phyloP scores from a whole-genome alignment of 2,888 invertebrate species.

The Lepidocyrtinus sp. region DNA sequence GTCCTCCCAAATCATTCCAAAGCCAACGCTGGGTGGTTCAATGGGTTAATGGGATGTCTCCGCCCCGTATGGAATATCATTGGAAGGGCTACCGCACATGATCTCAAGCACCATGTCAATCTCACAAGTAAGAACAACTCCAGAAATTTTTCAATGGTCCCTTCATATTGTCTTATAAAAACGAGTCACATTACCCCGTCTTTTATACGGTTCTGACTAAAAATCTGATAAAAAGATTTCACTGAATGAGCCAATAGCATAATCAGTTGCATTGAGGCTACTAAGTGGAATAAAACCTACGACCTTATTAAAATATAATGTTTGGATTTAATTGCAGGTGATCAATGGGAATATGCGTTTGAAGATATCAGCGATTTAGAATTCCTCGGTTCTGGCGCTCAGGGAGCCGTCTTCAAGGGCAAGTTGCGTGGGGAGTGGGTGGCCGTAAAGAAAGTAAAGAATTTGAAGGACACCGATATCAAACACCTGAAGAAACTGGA shows the following conservation, averaged over 20 bases:
- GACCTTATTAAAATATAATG: no score
- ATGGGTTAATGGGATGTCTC: slow-evolving; percentile 89
- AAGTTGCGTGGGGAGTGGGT: slow-evolving; percentile 86
- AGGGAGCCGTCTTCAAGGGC: slow-evolving; percentile 95
- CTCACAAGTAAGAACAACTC: slow-evolving; percentile 77
- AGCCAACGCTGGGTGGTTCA: slow-evolving; percentile 78
- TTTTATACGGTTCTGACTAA: no score
- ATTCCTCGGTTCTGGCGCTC: slow-evolving; percentile 96
- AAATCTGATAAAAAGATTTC: background rate
- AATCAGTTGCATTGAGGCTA: no score
- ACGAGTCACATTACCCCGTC: no score
- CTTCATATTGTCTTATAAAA: no score
- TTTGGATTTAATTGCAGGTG: slow-evolving; percentile 75
- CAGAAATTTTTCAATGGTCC: no score
- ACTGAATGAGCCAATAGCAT: background rate
- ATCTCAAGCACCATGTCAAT: slow-evolving; percentile 76
- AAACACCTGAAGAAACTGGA: slow-evolving; percentile 91
- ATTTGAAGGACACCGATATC: slow-evolving; percentile 93
- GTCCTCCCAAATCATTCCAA: slow-evolving; percentile 60
- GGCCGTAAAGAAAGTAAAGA: slow-evolving; percentile 96
- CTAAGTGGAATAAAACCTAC: no score
- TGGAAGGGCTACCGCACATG: slow-evolving; percentile 82
- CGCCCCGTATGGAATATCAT: slow-evolving; percentile 90
- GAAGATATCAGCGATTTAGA: slow-evolving; percentile 89
- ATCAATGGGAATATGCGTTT: slow-evolving; percentile 96